Conservation (phyloP, 2,888 invertebrate species). For the Cephus sareptanus region DNA sequence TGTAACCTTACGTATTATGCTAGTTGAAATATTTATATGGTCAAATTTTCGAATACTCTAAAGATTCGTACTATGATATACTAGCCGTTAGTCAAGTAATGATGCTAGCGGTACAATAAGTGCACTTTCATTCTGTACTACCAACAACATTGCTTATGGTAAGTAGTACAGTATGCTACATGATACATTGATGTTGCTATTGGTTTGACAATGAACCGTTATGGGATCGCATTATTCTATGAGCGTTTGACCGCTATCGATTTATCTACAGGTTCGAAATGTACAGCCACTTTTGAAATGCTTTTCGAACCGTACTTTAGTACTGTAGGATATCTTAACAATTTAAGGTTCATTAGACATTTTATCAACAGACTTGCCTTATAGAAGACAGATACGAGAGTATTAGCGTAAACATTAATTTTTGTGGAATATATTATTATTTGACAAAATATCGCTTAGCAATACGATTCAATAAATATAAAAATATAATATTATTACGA, state of each 20-base stretch:
- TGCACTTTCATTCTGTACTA: slow-evolving; percentile 6
- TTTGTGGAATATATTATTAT: not conserved
- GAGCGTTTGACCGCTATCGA: slow-evolving; percentile 41
- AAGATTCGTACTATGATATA: too few relatives aligned
- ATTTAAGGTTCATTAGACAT: not conserved
- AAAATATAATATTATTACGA: not conserved
- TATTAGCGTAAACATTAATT: not conserved
- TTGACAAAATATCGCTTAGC: not conserved
- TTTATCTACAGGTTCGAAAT: slow-evolving; percentile 20
- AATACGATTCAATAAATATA: not conserved
- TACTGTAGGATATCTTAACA: not conserved
- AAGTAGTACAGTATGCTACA: slow-evolving; percentile 6
- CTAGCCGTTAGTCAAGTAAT: not conserved
- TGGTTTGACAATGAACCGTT: slow-evolving; percentile 49
- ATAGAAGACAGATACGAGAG: not conserved
- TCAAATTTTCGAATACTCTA: too few relatives aligned
- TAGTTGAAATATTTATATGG: too few relatives aligned
- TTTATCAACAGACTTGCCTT: not conserved
- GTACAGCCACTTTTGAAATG: slow-evolving; percentile 6
- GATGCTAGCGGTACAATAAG: not conserved
- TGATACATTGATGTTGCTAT: slow-evolving; percentile 12
- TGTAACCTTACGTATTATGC: too few relatives aligned
- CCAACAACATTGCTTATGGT: not conserved
- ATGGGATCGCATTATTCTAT: slow-evolving; percentile 42
- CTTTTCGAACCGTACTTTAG: not conserved